Conservation (phyloP, 1,140 invertebrate species). For the Pissodes strobi region DNA sequence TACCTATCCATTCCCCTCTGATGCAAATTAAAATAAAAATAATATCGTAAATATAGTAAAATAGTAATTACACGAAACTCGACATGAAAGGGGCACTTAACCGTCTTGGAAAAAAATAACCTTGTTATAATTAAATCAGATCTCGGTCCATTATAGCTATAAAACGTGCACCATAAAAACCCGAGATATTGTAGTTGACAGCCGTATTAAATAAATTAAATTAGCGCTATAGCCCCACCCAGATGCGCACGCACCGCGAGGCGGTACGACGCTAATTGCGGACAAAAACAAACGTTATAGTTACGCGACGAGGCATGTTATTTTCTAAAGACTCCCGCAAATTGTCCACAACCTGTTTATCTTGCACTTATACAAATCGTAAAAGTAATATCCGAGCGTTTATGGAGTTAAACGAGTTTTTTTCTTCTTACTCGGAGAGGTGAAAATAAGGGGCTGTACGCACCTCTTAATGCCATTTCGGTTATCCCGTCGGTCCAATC, state of each 20-base stretch:
- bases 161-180: conserved; percentile 32
- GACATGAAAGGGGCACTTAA: conserved; percentile 16
- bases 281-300: conserved; percentile 41
- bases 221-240: conserved; percentile 26
- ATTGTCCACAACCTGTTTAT: conserved; percentile 47
- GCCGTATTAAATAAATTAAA: conserved; percentile 36
- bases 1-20: no score
- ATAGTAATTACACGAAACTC: conserved; percentile 28
- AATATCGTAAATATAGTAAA: conserved; percentile 20
- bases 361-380: conserved; percentile 48
- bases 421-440: conserved; percentile 33
- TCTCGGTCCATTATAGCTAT: conserved; percentile 26
- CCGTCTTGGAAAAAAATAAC: conserved; percentile 15
- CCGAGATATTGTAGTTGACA: conserved; percentile 31
- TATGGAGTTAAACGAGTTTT: conserved; percentile 47
- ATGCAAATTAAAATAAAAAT: conserved; percentile 7
- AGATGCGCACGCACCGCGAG: conserved; percentile 42
- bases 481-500: conserved; percentile 39
- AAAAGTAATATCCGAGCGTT: conserved; percentile 49
- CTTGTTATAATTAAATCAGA: conserved; percentile 28
- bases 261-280: conserved; percentile 38
- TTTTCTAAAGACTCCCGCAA: conserved; percentile 43
- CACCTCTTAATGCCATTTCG: conserved; percentile 44
- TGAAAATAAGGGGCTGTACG: conserved; percentile 41
- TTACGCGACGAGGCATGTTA: conserved; percentile 46